Percentiles rank a stretch among this genome's conserved stretches.
phyloP scores from a whole-genome alignment of 2,797 vertebrate genomes.

The Enteromius anoplus region DNA sequence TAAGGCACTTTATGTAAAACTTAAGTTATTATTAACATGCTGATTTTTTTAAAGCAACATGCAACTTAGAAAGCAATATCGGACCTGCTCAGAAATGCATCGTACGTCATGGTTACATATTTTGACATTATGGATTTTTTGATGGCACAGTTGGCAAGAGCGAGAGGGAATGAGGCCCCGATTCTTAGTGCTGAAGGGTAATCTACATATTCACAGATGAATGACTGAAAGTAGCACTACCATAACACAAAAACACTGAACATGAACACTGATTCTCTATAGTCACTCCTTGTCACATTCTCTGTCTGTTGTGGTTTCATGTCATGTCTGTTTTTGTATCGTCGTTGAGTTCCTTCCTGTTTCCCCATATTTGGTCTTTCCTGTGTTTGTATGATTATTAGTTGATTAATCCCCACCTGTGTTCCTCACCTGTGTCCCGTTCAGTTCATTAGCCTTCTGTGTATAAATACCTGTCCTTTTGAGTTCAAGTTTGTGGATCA shows the following conservation, averaged over 20 bases:
- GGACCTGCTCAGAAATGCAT: background rate
- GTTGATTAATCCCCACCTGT: too few relatives aligned
- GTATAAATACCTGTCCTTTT: too few relatives aligned
- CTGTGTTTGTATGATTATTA: too few relatives aligned
- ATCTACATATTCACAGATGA: background rate
- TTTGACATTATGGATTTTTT: constrained; percentile 1
- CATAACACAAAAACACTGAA: background rate
- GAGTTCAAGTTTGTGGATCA: too few relatives aligned
- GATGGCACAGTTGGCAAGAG: background rate
- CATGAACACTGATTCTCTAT: too few relatives aligned
- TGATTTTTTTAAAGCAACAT: constrained; percentile 16
- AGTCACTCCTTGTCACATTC: background rate
- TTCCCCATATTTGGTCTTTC: too few relatives aligned
- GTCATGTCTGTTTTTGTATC: too few relatives aligned
- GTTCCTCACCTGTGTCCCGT: too few relatives aligned
- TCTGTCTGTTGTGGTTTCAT: too few relatives aligned
- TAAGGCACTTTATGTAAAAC: background rate
- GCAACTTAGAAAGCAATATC: background rate
- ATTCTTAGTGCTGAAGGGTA: background rate
- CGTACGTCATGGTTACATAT: background rate
- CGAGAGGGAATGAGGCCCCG: background rate
- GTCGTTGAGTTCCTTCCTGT: too few relatives aligned
- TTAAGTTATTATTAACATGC: constrained; percentile 1
- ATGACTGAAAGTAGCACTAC: background rate
- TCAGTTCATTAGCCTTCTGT: too few relatives aligned